Conservation (phyloP, 2,888 invertebrate species). For the Nomada hirtipes region DNA sequence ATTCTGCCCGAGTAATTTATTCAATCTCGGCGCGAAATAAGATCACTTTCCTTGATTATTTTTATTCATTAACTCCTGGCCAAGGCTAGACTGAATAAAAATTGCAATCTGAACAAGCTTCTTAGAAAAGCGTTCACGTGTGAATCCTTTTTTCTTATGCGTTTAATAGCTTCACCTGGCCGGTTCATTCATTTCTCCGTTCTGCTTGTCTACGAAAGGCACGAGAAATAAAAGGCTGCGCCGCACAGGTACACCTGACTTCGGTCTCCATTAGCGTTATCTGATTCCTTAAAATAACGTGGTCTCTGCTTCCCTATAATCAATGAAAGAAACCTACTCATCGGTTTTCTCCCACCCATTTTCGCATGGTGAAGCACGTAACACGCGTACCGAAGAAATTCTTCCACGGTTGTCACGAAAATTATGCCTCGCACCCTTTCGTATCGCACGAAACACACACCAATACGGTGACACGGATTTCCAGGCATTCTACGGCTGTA, state of each 20-base stretch:
- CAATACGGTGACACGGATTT: background rate
- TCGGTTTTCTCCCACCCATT: background rate
- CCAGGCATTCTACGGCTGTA: background rate
- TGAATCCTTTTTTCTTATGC: background rate
- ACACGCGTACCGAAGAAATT: conserved; percentile 29
- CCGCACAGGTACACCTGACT: background rate
- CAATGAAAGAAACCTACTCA: background rate
- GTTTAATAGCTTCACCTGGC: background rate
- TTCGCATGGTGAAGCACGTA: conserved; percentile 3
- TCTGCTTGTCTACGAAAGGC: background rate
- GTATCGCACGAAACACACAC: background rate
- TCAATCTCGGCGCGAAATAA: too few relatives aligned
- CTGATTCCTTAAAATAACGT: conserved; percentile 31
- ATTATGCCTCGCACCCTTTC: conserved; percentile 25
- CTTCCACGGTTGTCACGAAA: conserved; percentile 17
- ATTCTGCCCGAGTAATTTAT: too few relatives aligned
- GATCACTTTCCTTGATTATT: too few relatives aligned
- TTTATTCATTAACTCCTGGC: too few relatives aligned
- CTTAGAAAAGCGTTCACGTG: too few relatives aligned
- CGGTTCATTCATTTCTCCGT: background rate
- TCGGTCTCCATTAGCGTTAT: conserved; percentile 38
- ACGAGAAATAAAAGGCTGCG: background rate
- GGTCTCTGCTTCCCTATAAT: conserved; percentile 1
- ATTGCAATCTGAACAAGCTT: too few relatives aligned
- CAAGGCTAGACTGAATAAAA: too few relatives aligned